Evolutionary conservation across 2,113 vertebrate species (phyloP), one percentile per base, ranked within the genome.

Genomic region (Saguinus imperator): DNA sequence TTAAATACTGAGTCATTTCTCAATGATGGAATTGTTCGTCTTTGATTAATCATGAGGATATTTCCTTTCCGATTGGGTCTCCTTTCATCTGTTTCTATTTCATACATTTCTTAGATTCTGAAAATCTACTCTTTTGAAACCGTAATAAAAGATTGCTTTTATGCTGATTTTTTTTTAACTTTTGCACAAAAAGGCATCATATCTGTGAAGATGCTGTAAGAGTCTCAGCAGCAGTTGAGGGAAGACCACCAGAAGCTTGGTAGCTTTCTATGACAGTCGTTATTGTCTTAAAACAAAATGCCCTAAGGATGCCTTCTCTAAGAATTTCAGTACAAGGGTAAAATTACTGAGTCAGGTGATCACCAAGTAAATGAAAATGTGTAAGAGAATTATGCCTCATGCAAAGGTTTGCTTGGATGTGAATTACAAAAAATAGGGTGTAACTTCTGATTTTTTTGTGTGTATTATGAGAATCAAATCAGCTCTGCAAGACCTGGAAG

Each of bases 11-110:
- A 97, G 96, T 97, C 95, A 96, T 94, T 96, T 93, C 94, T 98
- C 92, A 97, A 35, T 83, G 70, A 91, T 3, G 5, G 57, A 37
- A 96, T 85, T 95, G 81, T 93, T 98, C 98, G 94, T 76, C 73
- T 98, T 97, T 97, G 91, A 95, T 98, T 98, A 98, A 45, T 80
- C 79, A 75, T 73, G 86, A 35, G 80, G 97, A 96, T 95, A 95
- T 97, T 98, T 97, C 61, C 50, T 98, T 97, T 97, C 95, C 75
- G 94, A 96, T 77, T n/a, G 77, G 85, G 48, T 94, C 45, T 55
- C 95, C 83, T 94, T 98, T 97, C 96, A 98, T 75, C 97, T 68
- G 57, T 83, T 88, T 97, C 55, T 73, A 17, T 83, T 97, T 96
- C 75, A 87, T 95, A n/a, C 9, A 87, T 97, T 90, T 96, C 83